Evolutionary conservation across 1,140 invertebrate genomes (phyloP), one percentile per base, ranked within the genome.

Genomic region (Saxidomus purpurata): DNA sequence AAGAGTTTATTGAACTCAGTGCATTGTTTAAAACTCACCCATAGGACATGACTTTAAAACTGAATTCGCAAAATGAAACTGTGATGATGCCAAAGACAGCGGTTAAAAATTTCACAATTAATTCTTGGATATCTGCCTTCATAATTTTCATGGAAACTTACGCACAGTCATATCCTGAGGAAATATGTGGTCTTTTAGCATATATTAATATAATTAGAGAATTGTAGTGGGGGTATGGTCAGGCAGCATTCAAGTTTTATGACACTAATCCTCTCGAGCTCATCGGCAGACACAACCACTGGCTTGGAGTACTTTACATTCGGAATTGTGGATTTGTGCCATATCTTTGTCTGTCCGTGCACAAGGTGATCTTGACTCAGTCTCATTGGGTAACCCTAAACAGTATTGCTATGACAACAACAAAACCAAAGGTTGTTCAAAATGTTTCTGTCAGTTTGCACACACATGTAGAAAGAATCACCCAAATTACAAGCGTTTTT

Each of bases 191-290:
- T 40, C 43, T 76, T 4, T 47, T 76, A 31, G 15, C 71, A 9
- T 76, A 76, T n/a, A 76, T 76, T 1, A 76, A 76, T 49, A 76
- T 25, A 1, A 25, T 76, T 25, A 28, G 76, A 34, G 76, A 52
- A 13, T 36, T 79, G 40, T 43, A 79, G 3, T 52, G 76, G 28
- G 76, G 19, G 11, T 34, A 52, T 22, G 76, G 76, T 11, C 19
- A 25, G n/a, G 76, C 76, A 55, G 76, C 76, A 13, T 79, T 79
- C 22, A 79, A 79, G 52, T 52, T 79, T 25, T 79, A 79, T 52
- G 76, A 79, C 40, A 17, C n/a, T n/a, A 47, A 17, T 28, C 43
- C 55, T 79, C 55, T 55, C 2, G 76, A 3, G 43, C 76, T 19
- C 76, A 79, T 55, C 9, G 76, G 2, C 76, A 79, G 36, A 19